Conservation (phyloP, 2,888 invertebrate genomes). For the Cremastobaeus sp. region DNA sequence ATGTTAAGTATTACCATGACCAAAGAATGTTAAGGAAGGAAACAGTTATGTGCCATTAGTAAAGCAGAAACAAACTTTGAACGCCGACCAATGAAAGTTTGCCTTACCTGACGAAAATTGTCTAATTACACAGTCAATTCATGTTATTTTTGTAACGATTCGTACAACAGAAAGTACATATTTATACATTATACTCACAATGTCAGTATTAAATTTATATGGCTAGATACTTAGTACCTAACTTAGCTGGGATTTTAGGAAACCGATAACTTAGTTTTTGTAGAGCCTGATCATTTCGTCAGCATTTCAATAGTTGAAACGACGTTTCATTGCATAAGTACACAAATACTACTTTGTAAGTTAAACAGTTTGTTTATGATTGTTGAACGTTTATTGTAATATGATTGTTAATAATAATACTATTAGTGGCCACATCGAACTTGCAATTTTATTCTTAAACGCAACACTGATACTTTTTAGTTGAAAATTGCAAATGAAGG, state of each 20-base stretch:
- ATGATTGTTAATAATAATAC: conserved; percentile 55
- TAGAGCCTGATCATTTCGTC: conserved; percentile 23
- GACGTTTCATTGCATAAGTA: conserved; percentile 29
- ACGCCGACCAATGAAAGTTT: conserved; percentile 9
- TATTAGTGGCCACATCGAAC: conserved; percentile 35
- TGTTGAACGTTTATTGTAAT: conserved; percentile 57
- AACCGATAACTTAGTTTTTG: conserved; percentile 15
- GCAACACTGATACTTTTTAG: not conserved
- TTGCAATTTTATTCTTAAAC: conserved; percentile 22
- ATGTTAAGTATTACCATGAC: too few species aligned
- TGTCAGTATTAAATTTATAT: conserved; percentile 21
- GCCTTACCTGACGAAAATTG: conserved; percentile 1
- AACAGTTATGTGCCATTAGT: conserved; percentile 32
- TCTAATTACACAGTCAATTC: conserved; percentile 2
- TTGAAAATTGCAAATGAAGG: too few species aligned
- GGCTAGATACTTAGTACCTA: conserved; percentile 20
- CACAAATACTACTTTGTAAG: conserved; percentile 21
- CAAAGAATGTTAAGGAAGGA: too few species aligned
- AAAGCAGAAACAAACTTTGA: conserved; percentile 1
- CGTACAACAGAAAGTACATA: too few species aligned
- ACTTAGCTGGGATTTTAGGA: conserved; percentile 35
- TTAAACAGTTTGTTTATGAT: conserved; percentile 45
- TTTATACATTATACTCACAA: not conserved
- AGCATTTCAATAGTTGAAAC: conserved; percentile 21
- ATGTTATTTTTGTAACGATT: conserved; percentile 9